These are phyloP conservation scores for Nomia melanderi DNA, from an alignment of 1,140 invertebrate genomes.

Conservation along the genomic window DNA sequence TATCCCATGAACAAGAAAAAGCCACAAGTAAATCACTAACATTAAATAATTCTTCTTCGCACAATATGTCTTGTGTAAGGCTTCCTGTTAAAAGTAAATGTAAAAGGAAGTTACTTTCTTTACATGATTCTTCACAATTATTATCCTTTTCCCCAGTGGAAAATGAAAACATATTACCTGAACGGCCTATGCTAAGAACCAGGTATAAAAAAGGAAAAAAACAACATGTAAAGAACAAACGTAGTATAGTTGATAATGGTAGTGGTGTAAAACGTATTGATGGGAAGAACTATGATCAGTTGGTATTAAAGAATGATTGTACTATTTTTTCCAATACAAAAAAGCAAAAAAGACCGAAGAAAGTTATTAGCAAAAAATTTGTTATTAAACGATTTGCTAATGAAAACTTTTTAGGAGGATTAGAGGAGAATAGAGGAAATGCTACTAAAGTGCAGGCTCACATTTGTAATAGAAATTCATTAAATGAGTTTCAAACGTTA, in stretches of 20 bases:
- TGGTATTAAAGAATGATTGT: conserved; percentile 20
- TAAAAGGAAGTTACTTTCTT: conserved; percentile 66
- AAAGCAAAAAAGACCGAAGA: conserved; percentile 53
- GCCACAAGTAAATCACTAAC: conserved; percentile 14
- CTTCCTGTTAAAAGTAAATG: not conserved
- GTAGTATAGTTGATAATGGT: conserved; percentile 8
- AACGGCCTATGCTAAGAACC: conserved; percentile 2
- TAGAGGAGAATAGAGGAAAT: conserved; percentile 43
- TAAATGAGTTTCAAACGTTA: conserved; percentile 63
- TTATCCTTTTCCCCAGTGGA: conserved; percentile 66
- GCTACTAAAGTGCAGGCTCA: not conserved
- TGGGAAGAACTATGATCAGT: not conserved
- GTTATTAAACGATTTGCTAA: conserved; percentile 67
- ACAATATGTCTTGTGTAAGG: not conserved
- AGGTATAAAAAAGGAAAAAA: conserved; percentile 24
- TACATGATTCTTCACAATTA: conserved; percentile 64
- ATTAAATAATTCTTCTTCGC: conserved; percentile 10
- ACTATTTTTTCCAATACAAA: not conserved
- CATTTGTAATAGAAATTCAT: conserved; percentile 52
- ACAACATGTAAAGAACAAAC: conserved; percentile 22
- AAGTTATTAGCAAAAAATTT: conserved; percentile 70
- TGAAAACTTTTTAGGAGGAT: conserved; percentile 53
- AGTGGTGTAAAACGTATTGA: conserved; percentile 1
- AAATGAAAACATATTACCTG: not conserved
- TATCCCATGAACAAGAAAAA: not conserved